A percentile compares a stretch with the other conserved stretches of the same genome.
These are phyloP conservation scores for Kradibia gibbosae DNA, from an alignment of 1,140 invertebrate species.

Conservation along the genomic window DNA sequence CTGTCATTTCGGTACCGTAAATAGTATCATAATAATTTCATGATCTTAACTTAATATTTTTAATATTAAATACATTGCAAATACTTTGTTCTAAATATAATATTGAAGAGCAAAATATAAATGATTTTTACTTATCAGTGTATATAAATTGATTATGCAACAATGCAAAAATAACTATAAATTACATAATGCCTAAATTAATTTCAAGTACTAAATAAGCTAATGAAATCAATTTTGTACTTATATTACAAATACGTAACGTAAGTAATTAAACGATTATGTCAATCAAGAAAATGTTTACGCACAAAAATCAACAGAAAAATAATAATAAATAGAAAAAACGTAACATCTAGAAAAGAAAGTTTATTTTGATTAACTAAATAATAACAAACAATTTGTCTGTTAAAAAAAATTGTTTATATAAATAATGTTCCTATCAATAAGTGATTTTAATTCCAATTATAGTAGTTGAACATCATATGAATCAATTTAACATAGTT, in stretches of 20 bases:
- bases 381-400: background rate
- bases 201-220: background rate
- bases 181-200: background rate
- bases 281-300: background rate
- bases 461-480: too few relatives aligned
- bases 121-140: too few relatives aligned
- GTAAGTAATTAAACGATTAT: background rate
- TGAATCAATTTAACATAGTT: too few relatives aligned
- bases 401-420: background rate
- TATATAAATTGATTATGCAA: too few relatives aligned
- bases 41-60: too few relatives aligned
- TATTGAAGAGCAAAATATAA: too few relatives aligned
- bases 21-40: too few relatives aligned
- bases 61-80: too few relatives aligned
- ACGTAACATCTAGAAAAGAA: background rate
- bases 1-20: too few relatives aligned
- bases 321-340: background rate
- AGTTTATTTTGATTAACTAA: background rate
- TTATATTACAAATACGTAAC: background rate
- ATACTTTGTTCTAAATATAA: too few relatives aligned
- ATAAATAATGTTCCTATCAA: too few relatives aligned
- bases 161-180: background rate
- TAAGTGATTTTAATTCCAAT: too few relatives aligned
- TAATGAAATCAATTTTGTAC: background rate
- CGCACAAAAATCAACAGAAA: background rate